Percentiles rank a stretch among this genome's conserved stretches.
Evolutionary conservation across 2,888 invertebrate species (phyloP).

Genomic region (Dasysyrphus albostriatus): DNA sequence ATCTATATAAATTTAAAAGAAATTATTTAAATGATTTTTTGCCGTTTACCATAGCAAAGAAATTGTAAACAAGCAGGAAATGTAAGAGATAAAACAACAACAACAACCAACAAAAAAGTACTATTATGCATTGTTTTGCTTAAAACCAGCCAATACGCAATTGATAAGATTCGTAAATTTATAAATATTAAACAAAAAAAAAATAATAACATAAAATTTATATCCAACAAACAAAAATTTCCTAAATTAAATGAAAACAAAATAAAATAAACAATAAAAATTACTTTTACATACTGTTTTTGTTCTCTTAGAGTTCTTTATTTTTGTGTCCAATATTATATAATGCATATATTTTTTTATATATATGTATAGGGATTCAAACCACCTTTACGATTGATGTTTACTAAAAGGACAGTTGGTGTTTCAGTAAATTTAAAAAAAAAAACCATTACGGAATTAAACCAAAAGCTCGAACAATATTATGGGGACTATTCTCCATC

Average conservation of each 20-base stretch:
- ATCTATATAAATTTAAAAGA: constrained; percentile 73
- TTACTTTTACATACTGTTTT: constrained; percentile 8
- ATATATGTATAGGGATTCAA: no score
- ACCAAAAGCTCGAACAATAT: no score
- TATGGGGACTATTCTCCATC: no score
- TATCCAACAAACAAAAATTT: constrained; percentile 70
- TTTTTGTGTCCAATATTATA: background rate
- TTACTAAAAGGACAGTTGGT: no score
- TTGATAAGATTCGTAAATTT: constrained; percentile 66
- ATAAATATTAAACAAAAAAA: constrained; percentile 43
- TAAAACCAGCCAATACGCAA: constrained; percentile 71
- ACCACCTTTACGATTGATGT: no score
- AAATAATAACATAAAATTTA: constrained; percentile 57
- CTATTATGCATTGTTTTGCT: constrained; percentile 63
- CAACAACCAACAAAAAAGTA: constrained; percentile 57
- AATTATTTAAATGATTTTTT: constrained; percentile 74
- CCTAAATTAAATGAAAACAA: constrained; percentile 68
- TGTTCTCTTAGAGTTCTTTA: background rate
- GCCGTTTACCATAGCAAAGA: constrained; percentile 65
- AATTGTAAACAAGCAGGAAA: constrained; percentile 52
- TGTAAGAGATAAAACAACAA: constrained; percentile 18
- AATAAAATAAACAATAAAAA: constrained; percentile 52
- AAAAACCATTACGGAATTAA: no score
- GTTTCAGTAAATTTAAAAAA: no score
- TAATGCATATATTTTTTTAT: no score